Evolutionary conservation across 2,888 invertebrate species (phyloP), one percentile per base, ranked within the genome.

Genomic region (Sipha maydis): DNA sequence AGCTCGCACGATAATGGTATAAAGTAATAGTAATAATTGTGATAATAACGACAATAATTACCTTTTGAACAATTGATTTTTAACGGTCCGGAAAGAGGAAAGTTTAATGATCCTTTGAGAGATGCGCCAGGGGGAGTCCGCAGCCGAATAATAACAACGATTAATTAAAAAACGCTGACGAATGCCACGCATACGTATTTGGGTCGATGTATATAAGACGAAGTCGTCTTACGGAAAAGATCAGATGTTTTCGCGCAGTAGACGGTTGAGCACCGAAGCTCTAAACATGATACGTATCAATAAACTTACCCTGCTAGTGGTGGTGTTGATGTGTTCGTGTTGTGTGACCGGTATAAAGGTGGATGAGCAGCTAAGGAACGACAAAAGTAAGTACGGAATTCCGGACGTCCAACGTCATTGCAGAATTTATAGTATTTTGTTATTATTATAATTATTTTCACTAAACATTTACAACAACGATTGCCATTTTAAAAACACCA

Each of bases 91-190:
- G 82, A 80, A 86, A 82, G 75, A 82, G 88, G 31, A 88, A 88
- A 88, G 88, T 88, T 88, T 88, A 88, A 88, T 88, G 88, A 88
- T 88, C 82, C 86, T 80, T 76, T 82, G 88, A 82, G 41, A 38
- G 61, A 69, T 69, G 67, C 88, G 41, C 85, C 17, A 56, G 25
- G 48, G 41, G 88, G 88, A 25, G 88, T 67, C 67, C 88, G 8
- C 17, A n/a, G 5, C 21, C 61, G 75, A 38, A 86, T 88, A 88
- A 88, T 88, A 82, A 88, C 67, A 25, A 88, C 88, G 82, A 88
- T 82, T 82, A 88, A 88, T 88, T 88, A 88, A 82, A 88, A 88
- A 31, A 61, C 76, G 88, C 88, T 67, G 88, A 88, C 88, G 86
- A 88, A 88, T 31, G 61, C 38, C 38, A 61, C 38, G 7, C 9